Evolutionary conservation across 2,888 invertebrate genomes (phyloP).

Genomic region (Andrena bucephala): DNA sequence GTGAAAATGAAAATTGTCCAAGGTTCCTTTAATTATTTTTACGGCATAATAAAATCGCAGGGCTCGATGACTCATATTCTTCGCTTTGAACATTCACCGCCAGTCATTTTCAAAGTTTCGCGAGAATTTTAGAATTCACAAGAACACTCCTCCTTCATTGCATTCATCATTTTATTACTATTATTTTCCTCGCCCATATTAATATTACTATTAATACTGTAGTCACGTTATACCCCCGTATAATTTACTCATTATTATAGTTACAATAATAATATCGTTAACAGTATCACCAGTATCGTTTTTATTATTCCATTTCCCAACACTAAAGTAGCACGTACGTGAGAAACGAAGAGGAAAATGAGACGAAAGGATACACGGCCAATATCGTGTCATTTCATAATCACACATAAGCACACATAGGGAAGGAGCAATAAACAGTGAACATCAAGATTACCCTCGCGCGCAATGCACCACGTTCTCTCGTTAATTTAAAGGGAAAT

Average conservation of each 20-base stretch:
- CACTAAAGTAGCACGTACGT: background rate
- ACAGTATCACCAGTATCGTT: conserved; percentile 19
- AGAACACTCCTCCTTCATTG: conserved; percentile 4
- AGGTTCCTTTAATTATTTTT: background rate
- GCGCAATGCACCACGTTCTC: conserved; percentile 27
- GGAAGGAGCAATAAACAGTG: conserved; percentile 52
- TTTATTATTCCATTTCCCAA: conserved; percentile 38
- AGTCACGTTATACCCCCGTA: background rate
- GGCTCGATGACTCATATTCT: conserved; percentile 9
- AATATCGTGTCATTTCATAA: conserved; percentile 1
- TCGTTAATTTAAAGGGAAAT: conserved; percentile 10
- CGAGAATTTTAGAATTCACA: conserved; percentile 2
- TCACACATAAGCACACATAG: background rate
- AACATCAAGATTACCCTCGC: conserved; percentile 66
- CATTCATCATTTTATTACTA: conserved; percentile 9
- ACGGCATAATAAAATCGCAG: conserved; percentile 5
- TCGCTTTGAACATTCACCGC: background rate
- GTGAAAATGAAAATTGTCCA: background rate
- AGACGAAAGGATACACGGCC: background rate
- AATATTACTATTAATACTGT: conserved; percentile 27
- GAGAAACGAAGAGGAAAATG: background rate
- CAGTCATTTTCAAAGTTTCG: background rate
- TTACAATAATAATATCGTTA: conserved; percentile 29
- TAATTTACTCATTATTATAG: conserved; percentile 41
- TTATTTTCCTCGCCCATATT: conserved; percentile 7